Base-by-base conservation (phyloP, 2,888 invertebrate genomes). In the Bombylius major region DNA sequence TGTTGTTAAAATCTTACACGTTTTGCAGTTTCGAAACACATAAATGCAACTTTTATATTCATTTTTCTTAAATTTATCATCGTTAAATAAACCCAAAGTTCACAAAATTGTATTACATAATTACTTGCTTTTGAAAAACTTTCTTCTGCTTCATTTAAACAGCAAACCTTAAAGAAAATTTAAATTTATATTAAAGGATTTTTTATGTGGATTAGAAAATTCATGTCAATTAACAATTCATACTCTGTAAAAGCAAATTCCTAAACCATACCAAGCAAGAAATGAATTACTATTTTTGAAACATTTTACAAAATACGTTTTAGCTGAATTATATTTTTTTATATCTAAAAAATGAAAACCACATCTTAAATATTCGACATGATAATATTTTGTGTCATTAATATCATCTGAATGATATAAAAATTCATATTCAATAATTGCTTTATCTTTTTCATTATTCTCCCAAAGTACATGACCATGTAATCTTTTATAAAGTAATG, bases 231-330 rank as follows among this genome's bases (percentile, higher is more conserved):
- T 23, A 23, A 2, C 3, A 23, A 8, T 32, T 32, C 12, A 53
- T 58, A 58, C 58, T 34, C 54, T 47, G 48, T 34, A 58, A 12
- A 52, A 58, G 34, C 56, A 51, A 12, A 54, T 50, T 47, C 58
- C 58, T n/a, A 58, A 32, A 46, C 58, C 58, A 54, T 56, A 58
- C 58, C 56, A 58, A 5, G 51, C 42, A 11, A 58, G n/a, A 42
- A 58, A 56, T 34, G 39, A 54, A 48, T 50, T 52, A 39, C 46
- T 47, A 12, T 44, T 23, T 49, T 47, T 36, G n/a, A 46, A 48
- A 46, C 56, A 56, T 13, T 34, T 33, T 23, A 49, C 36, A 32
- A 58, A 58, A 49, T 58, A 58, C 12, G 51, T 54, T 49, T 49
- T 54, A 6, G 58, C 58, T 23, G 36, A 39, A 5, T 51, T 36